Evolutionary conservation across 2,113 vertebrate species (phyloP).

Genomic region (Mystacornis crossleyi): DNA sequence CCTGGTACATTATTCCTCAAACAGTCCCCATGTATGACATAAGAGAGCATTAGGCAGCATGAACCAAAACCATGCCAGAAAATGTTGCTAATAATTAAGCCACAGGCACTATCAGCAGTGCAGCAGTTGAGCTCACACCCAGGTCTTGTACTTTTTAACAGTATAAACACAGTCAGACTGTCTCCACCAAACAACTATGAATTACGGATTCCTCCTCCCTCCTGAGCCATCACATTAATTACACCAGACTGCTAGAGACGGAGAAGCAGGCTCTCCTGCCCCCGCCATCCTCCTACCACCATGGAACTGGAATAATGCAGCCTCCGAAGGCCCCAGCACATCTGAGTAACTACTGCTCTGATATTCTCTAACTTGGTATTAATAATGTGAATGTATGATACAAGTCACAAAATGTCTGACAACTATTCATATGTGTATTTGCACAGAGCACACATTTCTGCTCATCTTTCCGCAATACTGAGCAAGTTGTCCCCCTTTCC

Average conservation of each 20-base stretch:
- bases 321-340: neutral
- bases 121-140: neutral
- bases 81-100: conserved; percentile 31
- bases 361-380: neutral
- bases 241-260: neutral
- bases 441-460: neutral
- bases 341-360: neutral
- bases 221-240: neutral
- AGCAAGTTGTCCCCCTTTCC: neutral
- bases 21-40: neutral
- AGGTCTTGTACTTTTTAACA: neutral
- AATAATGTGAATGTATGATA: neutral
- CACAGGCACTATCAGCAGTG: neutral
- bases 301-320: neutral
- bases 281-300: neutral
- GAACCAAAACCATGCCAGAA: neutral
- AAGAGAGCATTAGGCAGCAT: neutral
- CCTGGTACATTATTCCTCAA: neutral
- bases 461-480: neutral
- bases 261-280: neutral
- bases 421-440: neutral
- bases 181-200: neutral
- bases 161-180: neutral
- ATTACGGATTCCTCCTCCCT: neutral
- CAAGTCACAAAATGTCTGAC: neutral